Percentiles rank a stretch among this genome's conserved stretches.
Evolutionary conservation across 2,888 invertebrate species (phyloP).

Genomic region (Rotaria socialis): DNA sequence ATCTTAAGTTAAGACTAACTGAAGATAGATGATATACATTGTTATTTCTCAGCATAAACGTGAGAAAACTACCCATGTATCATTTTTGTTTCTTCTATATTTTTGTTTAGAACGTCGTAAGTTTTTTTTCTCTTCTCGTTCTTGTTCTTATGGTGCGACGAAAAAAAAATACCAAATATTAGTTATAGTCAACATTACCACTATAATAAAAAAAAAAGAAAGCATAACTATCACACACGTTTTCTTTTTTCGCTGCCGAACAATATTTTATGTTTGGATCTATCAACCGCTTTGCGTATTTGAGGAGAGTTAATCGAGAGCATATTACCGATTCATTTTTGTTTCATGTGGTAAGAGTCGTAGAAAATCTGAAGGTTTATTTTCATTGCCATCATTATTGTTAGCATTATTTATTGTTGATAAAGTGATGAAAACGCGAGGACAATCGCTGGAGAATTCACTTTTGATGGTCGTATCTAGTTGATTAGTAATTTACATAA

Average conservation of each 20-base stretch:
- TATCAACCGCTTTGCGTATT: not conserved
- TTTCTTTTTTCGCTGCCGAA: not conserved
- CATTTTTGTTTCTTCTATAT: not conserved
- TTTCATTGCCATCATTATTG: not conserved
- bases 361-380: not conserved
- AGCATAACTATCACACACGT: not conserved
- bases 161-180: not conserved
- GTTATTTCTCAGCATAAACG: not conserved
- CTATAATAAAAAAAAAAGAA: not conserved
- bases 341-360: not conserved
- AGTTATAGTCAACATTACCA: not conserved
- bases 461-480: too few species aligned
- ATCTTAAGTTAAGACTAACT: not conserved
- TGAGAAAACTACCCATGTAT: not conserved
- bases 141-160: not conserved
- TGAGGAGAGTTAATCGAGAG: slow-evolving; percentile 1
- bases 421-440: slow-evolving; percentile 14
- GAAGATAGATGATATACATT: slow-evolving; percentile 2
- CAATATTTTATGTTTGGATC: not conserved
- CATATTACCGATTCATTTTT: slow-evolving; percentile 12
- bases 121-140: not conserved
- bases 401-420: not conserved
- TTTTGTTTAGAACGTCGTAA: not conserved
- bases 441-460: not conserved
- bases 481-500: not conserved